Evolutionary conservation across 2,888 invertebrate genomes (phyloP), one percentile per base, ranked within the genome.

Genomic region (Sabellastarte sp.): DNA sequence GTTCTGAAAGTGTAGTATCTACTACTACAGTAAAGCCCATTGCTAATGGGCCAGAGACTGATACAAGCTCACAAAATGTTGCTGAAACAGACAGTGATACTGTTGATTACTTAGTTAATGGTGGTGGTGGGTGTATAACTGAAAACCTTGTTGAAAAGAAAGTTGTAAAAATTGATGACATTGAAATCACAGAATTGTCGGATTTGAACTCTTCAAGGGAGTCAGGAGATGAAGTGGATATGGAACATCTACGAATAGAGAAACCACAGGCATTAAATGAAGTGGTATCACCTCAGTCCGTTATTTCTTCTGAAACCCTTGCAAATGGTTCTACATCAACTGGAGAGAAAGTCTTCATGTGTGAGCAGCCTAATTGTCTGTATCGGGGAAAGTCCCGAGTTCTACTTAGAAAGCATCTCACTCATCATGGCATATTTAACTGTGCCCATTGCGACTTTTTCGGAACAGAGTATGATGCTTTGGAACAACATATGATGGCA

Each of bases 401-500:
- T 41, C 10, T 20, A 15, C 20, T 41, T 20, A 10, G 41, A 41
- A 41, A 41, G 20, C 41, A 41, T 20, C 41, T 41, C 41, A 15
- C 41, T 10, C 41, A 41, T 41, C 41, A 41, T 41, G 10, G 20
- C 10, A 41, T 41, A 15, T 41, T 15, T 20, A 15, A 15, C 10
- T 41, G 41, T 41, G 41, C 41, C 10, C 41, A 41, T 41, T 41
- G 41, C 20, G 41, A 41, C 10, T 41, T 15, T 41, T 20, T 15
- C 20, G 10, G 41, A 10, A 41, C 10, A 10, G 41, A 15, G 10
- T 41, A 41, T 20, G 20, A 76, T 24, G 72, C 65, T 20, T 69
- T 79, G 29, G 74, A 77, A 30, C 75, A 76, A 32, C 82, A 82
- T 64, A 68, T 76, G 57, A 66, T 67, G 32, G 69, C 70, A 29